Conservation (phyloP, 2,113 vertebrate species). For the Australoheros scitulus region DNA sequence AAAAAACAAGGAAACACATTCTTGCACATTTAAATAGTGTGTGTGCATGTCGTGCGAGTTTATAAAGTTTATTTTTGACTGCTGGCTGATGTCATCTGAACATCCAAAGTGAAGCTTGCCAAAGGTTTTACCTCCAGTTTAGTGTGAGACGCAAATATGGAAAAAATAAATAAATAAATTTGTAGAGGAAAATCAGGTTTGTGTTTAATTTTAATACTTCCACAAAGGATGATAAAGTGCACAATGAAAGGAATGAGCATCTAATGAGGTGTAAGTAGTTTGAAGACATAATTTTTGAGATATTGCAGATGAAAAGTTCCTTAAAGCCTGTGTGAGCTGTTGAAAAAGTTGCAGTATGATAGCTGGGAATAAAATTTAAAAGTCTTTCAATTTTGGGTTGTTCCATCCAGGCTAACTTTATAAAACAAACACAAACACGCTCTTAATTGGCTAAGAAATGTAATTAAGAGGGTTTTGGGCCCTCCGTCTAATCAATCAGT, state of each 20-base stretch:
- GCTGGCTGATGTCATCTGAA: constrained; percentile 1
- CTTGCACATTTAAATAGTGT: not conserved
- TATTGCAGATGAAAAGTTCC: constrained; percentile 16
- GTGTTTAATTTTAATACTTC: constrained; percentile 8
- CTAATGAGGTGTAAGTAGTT: constrained; percentile 11
- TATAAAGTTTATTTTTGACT: constrained; percentile 31
- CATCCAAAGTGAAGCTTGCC: not conserved
- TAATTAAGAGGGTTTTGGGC: not conserved
- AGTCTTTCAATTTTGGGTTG: not conserved
- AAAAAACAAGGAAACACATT: constrained; percentile 34
- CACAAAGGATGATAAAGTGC: not conserved
- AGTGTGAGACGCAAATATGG: not conserved
- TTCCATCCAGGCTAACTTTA: not conserved
- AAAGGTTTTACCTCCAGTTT: constrained; percentile 3
- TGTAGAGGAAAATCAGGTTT: not conserved
- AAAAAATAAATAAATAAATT: not conserved
- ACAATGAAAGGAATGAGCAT: constrained; percentile 13
- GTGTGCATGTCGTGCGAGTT: not conserved
- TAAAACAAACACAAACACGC: not conserved
- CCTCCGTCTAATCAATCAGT: constrained; percentile 6
- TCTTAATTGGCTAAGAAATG: not conserved
- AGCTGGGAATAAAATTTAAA: not conserved
- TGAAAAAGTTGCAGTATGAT: not conserved
- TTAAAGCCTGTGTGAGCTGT: not conserved
- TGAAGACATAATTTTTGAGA: not conserved